Evolutionary conservation across 2,113 vertebrate genomes (phyloP), one percentile per base, ranked within the genome.

Genomic region (Halcyon senegalensis): DNA sequence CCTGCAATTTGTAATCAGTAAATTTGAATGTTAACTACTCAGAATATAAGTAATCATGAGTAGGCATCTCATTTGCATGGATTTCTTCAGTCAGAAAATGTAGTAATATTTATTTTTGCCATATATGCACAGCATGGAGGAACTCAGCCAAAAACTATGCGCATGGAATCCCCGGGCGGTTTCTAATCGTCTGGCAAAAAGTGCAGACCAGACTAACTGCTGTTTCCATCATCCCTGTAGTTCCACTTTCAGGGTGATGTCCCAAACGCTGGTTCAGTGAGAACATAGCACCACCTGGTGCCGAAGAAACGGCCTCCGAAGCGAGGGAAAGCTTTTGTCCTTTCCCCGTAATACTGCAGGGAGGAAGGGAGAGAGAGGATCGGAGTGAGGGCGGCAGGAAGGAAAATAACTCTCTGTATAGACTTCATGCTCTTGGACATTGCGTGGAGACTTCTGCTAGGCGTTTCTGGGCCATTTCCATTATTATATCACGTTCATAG

Each of bases 221-320:
- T 14, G 17, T 25, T 80, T 55, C 44, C 27, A 28, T 43, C 18
- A 12, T 0, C 2, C 15, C 19, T 33, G 44, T 5, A 62, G 7
- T 19, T 44, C 23, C 7, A 3, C 27, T 67, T 33, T 6, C 16
- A 43, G 5, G 4, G 11, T 10, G 31, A 39, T 20, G 23, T 24
- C 4, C 8, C 25, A 30, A 30, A 44, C 1, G 3, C 28, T 16
- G 39, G n/a, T 75, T 74, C 56, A 43, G 43, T 63, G 83, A 85
- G 77, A 50, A 11, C 39, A 18, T 33, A 88, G 64, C 89, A 72
- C 95, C 96, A 94, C 19, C 96, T 95, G 55, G 78, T 90, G 94
- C 31, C 37, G 8, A 82, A 81, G 7, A 56, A 17, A 13, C 21
- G 24, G 50, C 21, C 76, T 58, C 64, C 27, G 60, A 9, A 33